These are phyloP conservation scores for Phyllostomus discolor DNA, from an alignment of 2,113 vertebrate species.

Conservation along the genomic window DNA sequence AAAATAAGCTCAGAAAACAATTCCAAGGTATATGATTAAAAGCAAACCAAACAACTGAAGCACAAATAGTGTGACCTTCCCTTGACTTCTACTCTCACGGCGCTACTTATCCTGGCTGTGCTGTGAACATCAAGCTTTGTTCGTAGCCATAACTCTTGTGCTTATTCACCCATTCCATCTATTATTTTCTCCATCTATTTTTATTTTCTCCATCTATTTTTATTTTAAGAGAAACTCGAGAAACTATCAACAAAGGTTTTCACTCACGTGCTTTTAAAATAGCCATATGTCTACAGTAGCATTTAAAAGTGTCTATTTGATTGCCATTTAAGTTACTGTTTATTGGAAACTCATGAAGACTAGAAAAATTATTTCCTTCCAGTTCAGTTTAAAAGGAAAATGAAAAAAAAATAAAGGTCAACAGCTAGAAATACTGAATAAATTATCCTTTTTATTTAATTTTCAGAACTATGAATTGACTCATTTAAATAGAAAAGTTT, in stretches of 20 bases:
- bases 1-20: conserved; percentile 43
- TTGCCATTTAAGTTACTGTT: neutral
- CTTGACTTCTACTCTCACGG: neutral
- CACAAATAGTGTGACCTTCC: neutral
- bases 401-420: neutral
- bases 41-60: conserved; percentile 23
- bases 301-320: neutral
- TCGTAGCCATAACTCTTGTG: neutral
- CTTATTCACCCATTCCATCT: neutral
- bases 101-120: neutral
- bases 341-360: neutral
- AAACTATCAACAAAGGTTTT: conserved; percentile 8
- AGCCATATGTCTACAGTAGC: neutral
- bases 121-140: conserved; percentile 14
- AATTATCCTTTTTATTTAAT: conserved; percentile 36
- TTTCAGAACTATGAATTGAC: conserved; percentile 16
- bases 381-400: conserved; percentile 29
- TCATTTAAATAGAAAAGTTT: conserved; percentile 29
- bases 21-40: conserved; percentile 24
- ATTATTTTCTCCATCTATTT: neutral
- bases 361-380: conserved; percentile 3
- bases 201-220: neutral
- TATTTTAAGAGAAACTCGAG: conserved; percentile 11
- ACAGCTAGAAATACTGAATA: neutral
- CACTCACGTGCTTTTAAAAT: conserved; percentile 25